Conservation (phyloP, 2,797 vertebrate species). For the Mareca penelope region DNA sequence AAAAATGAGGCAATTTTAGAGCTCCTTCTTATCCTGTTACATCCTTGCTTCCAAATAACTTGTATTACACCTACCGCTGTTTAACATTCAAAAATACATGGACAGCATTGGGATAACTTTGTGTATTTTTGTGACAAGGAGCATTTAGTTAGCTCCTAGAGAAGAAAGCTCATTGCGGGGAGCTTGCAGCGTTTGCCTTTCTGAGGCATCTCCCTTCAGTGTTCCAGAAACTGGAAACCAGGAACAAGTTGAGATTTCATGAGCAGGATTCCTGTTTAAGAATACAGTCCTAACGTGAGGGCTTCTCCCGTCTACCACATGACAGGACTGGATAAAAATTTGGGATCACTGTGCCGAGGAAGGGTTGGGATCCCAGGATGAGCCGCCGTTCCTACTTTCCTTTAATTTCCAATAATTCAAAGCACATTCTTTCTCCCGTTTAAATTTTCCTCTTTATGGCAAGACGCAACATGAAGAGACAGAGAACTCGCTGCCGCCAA, state of each 20-base stretch:
- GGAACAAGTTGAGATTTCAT: neutral
- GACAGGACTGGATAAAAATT: conserved; percentile 5
- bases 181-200: neutral
- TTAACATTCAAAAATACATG: neutral
- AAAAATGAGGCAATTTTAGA: neutral
- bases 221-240: neutral
- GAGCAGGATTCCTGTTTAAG: conserved; percentile 19
- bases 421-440: conserved; percentile 40
- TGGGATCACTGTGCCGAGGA: neutral
- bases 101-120: neutral
- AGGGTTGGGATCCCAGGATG: neutral
- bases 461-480: conserved; percentile 57
- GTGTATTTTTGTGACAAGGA: neutral
- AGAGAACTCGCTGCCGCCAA: conserved; percentile 29
- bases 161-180: neutral
- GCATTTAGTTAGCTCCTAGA: neutral
- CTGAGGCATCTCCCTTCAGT: neutral
- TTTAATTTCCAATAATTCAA: conserved; percentile 48
- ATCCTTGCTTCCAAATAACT: neutral
- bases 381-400: neutral
- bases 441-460: conserved; percentile 38
- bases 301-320: conserved; percentile 6
- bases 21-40: neutral
- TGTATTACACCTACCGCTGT: neutral
- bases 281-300: neutral